These are phyloP conservation scores for Tretioscincus oriximinensis DNA, from an alignment of 2,113 vertebrate species.

Conservation along the genomic window DNA sequence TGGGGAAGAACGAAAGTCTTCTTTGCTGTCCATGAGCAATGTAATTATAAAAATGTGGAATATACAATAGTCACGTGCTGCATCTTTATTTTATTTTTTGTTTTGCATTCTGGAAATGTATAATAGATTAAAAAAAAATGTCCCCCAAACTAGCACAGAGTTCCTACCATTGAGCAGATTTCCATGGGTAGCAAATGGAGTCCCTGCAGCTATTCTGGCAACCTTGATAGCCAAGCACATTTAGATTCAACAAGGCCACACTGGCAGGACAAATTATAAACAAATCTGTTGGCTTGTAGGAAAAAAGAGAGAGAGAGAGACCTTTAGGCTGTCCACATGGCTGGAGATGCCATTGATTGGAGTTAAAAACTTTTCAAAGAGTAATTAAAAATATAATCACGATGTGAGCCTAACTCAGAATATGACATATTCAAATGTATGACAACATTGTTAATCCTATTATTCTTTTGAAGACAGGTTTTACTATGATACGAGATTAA, in stretches of 20 bases:
- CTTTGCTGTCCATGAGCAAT: not conserved
- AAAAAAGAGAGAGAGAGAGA: not conserved
- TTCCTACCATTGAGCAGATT: constrained; percentile 2
- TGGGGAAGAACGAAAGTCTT: not conserved
- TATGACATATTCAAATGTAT: not conserved
- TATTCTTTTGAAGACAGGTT: too few species aligned
- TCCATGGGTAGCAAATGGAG: not conserved
- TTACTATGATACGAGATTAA: not conserved
- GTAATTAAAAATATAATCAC: constrained; percentile 17
- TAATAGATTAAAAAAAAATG: not conserved
- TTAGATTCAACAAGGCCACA: constrained; percentile 1
- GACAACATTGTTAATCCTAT: not conserved
- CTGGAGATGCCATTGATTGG: not conserved
- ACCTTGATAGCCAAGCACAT: constrained; percentile 32
- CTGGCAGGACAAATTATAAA: constrained; percentile 8
- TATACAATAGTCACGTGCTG: fast-evolving
- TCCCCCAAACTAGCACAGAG: constrained; percentile 21
- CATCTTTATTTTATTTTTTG: not conserved
- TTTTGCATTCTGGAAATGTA: not conserved
- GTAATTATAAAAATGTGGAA: not conserved
- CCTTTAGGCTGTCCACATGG: not conserved
- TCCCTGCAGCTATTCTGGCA: constrained; percentile 24
- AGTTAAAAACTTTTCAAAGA: constrained; percentile 42
- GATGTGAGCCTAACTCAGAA: constrained; percentile 1
- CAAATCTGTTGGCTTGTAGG: not conserved